These are phyloP conservation scores for Copidosoma aretas DNA, from an alignment of 2,888 invertebrate genomes.

Conservation along the genomic window DNA sequence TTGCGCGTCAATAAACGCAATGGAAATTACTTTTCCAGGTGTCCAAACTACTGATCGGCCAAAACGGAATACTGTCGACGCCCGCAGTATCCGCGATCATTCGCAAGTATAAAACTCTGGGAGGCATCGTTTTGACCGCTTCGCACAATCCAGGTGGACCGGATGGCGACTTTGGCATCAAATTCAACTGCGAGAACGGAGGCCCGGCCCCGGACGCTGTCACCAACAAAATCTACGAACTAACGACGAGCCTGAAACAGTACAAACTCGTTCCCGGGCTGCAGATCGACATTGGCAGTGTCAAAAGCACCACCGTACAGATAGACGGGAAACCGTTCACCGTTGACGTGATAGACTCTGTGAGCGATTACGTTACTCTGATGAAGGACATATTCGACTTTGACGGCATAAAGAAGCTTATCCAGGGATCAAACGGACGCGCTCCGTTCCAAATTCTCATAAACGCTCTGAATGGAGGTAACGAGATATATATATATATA, in stretches of 20 bases:
- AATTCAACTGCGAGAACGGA: conserved; percentile 97
- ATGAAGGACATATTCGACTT: conserved; percentile 99
- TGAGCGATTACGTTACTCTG: conserved; percentile 83
- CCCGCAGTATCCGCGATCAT: conserved; percentile 97
- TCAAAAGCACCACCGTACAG: conserved; percentile 66
- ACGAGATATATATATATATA: no score
- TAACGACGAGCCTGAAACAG: conserved; percentile 78
- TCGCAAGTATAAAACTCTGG: conserved; percentile 82
- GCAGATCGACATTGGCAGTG: conserved; percentile 75
- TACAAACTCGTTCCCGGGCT: conserved; percentile 84
- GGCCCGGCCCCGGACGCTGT: conserved; percentile 93
- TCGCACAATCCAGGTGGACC: conserved; percentile 99
- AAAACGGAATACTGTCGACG: conserved; percentile 94
- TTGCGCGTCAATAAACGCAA: no score
- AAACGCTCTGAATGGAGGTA: conserved; percentile 94
- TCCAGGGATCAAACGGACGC: conserved; percentile 72
- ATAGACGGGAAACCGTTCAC: conserved; percentile 76
- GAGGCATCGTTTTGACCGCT: conserved; percentile 97
- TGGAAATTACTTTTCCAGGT: conserved; percentile 68
- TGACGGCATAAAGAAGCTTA: conserved; percentile 73
- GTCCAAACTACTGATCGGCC: conserved; percentile 85
- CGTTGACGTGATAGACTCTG: conserved; percentile 91
- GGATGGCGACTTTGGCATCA: conserved; percentile 97
- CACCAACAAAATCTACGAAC: conserved; percentile 86
- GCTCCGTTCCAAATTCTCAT: conserved; percentile 85